Base-by-base conservation (phyloP, 2,888 invertebrate species). In the Chaetogeoica ovagalla region DNA sequence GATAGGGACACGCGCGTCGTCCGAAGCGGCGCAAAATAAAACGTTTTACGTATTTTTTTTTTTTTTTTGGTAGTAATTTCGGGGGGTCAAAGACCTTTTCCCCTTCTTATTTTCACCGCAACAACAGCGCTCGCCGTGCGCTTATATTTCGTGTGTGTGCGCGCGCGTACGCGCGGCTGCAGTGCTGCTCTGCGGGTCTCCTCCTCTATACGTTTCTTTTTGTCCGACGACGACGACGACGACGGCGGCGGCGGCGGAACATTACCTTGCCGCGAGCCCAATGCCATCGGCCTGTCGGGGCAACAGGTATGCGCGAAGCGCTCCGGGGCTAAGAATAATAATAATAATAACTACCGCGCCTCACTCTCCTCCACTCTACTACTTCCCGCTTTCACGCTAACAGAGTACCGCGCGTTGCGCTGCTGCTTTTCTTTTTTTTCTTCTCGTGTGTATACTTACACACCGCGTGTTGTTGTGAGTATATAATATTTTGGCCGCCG, bases 211-310 rank as follows among this genome's bases (percentile, higher is more conserved):
- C 37, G 30, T 79, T 63, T 70, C 17, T 79, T 79, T 79, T 62
- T 70, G 21, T 79, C 63, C 52, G 37, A 2, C 52, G 48, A 48
- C 48, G 48, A 43, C 43, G 43, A 43, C 43, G 48, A 48, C 19
- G 37, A 2, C 52, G 48, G 13, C 48, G 48, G 6, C 43, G 43
- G 6, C 43, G 48, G 30, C 19, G 60, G 30, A 23, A 23, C 5
- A 77, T 79, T 55, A 79, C 70, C 77, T 79, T 79, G 77, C 77
- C 77, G 21, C 55, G 55, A 62, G 77, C 77, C 15, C 39, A 70
- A 39, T 75, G 65, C 65, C 52, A 39, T 39, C 19, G 30, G 19
- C 63, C 30, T 19, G 37, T 30, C 76, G 37, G 52, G 23, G 30
- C 39, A 19, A 69, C 48, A 60, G 55, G 70, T 77, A 69, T 55